These are phyloP conservation scores for Mola mola DNA, from an alignment of 2,113 vertebrate species.

Conservation along the genomic window DNA sequence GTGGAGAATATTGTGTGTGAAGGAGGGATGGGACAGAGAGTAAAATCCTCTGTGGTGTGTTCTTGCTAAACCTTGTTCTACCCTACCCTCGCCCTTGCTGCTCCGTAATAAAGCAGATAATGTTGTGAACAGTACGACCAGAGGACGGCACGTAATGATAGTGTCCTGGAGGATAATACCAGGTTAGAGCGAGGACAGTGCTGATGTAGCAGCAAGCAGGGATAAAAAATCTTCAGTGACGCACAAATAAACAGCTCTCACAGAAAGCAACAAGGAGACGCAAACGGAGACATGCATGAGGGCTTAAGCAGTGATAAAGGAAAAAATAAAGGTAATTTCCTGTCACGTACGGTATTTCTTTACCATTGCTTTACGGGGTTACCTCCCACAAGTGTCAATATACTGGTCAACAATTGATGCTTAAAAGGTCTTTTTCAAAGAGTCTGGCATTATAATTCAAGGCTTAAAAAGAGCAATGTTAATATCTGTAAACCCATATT, in stretches of 20 bases:
- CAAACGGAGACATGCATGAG: too few species aligned
- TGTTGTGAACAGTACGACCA: conserved; percentile 43
- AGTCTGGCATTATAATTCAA: too few species aligned
- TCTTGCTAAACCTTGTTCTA: background rate
- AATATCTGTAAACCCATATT: too few species aligned
- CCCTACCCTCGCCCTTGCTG: background rate
- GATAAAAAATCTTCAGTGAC: conserved; percentile 27
- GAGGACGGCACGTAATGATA: conserved; percentile 67
- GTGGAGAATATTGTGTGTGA: background rate
- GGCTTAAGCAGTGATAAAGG: too few species aligned
- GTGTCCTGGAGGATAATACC: conserved; percentile 65
- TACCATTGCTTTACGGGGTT: too few species aligned
- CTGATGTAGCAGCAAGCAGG: conserved; percentile 58
- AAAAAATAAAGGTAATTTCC: too few species aligned
- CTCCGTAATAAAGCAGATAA: conserved; percentile 39
- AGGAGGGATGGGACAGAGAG: background rate
- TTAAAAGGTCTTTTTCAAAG: too few species aligned
- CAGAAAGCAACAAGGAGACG: background rate
- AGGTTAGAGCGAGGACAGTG: conserved; percentile 58
- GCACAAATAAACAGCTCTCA: conserved; percentile 3
- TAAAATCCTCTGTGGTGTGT: conserved; percentile 10
- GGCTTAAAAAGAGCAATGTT: too few species aligned
- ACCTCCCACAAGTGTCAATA: too few species aligned
- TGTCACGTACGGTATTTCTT: too few species aligned
- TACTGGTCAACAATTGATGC: too few species aligned